Percentiles rank a stretch among this genome's conserved stretches.
Evolutionary conservation across 1,140 invertebrate species (phyloP).

Genomic region (Drosophila nasuta): DNA sequence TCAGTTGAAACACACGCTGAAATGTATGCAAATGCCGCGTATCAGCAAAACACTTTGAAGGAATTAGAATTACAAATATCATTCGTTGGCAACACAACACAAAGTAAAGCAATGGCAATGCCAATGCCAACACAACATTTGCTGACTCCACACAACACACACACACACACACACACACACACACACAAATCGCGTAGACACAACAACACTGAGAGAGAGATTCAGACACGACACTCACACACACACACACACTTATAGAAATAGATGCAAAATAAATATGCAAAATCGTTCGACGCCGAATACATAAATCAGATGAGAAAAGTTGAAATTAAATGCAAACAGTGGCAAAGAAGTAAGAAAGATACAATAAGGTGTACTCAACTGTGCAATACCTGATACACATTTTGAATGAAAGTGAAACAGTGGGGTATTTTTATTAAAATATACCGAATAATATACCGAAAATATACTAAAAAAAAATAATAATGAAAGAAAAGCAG

Average conservation of each 20-base stretch:
- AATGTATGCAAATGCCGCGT: constrained; percentile 55
- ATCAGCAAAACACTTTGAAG: constrained; percentile 71
- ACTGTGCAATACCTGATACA: too few species aligned
- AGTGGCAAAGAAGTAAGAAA: constrained; percentile 31
- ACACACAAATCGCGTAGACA: constrained; percentile 26
- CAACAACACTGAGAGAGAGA: neutral
- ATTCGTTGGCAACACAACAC: constrained; percentile 20
- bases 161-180: constrained; percentile 10
- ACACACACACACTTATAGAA: constrained; percentile 18
- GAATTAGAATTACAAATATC: constrained; percentile 79
- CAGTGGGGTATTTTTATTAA: too few species aligned
- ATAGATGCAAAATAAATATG: constrained; percentile 81
- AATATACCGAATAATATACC: too few species aligned
- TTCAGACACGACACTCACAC: neutral
- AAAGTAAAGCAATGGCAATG: constrained; percentile 53
- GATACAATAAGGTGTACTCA: too few species aligned
- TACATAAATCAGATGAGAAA: constrained; percentile 75
- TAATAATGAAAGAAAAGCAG: too few species aligned
- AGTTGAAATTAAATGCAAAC: constrained; percentile 78
- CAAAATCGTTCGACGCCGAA: constrained; percentile 56
- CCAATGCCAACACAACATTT: constrained; percentile 1
- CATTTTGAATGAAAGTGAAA: too few species aligned
- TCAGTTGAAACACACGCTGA: neutral
- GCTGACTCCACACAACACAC: constrained; percentile 47
- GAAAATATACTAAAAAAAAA: too few species aligned